Evolutionary conservation across 1,140 invertebrate species (phyloP).

Genomic region (Lordiphosa mommai): DNA sequence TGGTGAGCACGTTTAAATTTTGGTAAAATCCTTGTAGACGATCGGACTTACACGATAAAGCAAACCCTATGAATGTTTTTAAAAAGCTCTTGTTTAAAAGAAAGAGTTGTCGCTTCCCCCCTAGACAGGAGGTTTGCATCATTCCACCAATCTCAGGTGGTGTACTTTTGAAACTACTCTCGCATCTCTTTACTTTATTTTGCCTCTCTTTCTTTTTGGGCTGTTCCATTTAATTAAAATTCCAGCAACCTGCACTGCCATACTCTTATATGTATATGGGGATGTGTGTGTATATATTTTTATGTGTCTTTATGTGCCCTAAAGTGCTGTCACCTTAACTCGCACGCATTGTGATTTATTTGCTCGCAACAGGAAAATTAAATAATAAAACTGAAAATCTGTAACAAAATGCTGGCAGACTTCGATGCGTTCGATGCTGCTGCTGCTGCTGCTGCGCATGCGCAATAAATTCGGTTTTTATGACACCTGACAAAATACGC

Average conservation of each 20-base stretch:
- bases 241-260: conserved; percentile 66
- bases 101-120: too few relatives aligned
- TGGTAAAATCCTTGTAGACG: too few relatives aligned
- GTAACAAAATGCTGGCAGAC: conserved; percentile 49
- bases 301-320: conserved; percentile 67
- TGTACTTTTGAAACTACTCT: too few relatives aligned
- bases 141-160: too few relatives aligned
- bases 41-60: too few relatives aligned
- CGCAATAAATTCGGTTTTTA: conserved; percentile 79
- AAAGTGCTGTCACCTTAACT: conserved; percentile 73
- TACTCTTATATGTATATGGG: background rate
- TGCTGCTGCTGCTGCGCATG: conserved; percentile 65
- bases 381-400: conserved; percentile 68
- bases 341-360: conserved; percentile 72
- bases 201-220: background rate
- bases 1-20: too few relatives aligned
- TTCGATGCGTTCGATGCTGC: conserved; percentile 13
- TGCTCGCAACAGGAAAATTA: conserved; percentile 55
- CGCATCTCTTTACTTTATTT: background rate
- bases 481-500: conserved; percentile 79
- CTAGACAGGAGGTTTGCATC: too few relatives aligned
- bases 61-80: too few relatives aligned
- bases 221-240: conserved; percentile 67
- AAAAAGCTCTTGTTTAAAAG: too few relatives aligned
- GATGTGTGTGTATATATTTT: background rate